Base-by-base conservation (phyloP, 2,113 vertebrate genomes). In the Caloenas nicobarica region DNA sequence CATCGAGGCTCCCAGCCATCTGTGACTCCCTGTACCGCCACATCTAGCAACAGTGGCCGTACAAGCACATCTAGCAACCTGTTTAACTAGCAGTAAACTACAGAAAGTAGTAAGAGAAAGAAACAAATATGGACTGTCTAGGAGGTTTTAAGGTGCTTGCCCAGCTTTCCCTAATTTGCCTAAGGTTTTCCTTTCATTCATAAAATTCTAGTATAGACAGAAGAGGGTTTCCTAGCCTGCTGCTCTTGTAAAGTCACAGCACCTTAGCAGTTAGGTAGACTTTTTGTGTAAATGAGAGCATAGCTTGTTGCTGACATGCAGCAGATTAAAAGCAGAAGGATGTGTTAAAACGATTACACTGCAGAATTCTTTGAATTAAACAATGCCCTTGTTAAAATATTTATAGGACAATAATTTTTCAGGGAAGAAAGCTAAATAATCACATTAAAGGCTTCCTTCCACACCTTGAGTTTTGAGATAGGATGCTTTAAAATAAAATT, bases 61-160 rank as follows among this genome's bases (percentile, higher is more conserved):
- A 23, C 0, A 0, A 68, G 53, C 13, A 38, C 21, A 5, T 16
- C 57, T 14, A 10, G 1, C 16, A 64, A 34, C 26, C 16, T 29
- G 10, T 13, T 86, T 34, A 70, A 53, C 7, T 16, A 77, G 14
- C 40, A 76, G 21, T 29, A 36, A 76, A 57, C 44, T 24, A 16
- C n/a, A 61, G 73, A 81, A 92, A 61, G 24, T 6, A 65, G 13
- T 34, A 50, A 81, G 12, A 76, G 11, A 91, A 78, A 81, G 13
- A 71, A 73, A 54, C 7, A 58, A 66, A 40, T 48, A 61, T 0
- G 1, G 23, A 73, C 71, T 10, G 40, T 86, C 28, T 12, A 58
- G 29, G 40, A 57, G 11, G 4, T 54, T 86, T 94, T 62, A 73
- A 91, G 19, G 8, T 18, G 22, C 13, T 77, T 84, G 10, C 3